These are phyloP conservation scores for Azorinus chamasolen DNA, from an alignment of 2,888 invertebrate species.

Conservation along the genomic window DNA sequence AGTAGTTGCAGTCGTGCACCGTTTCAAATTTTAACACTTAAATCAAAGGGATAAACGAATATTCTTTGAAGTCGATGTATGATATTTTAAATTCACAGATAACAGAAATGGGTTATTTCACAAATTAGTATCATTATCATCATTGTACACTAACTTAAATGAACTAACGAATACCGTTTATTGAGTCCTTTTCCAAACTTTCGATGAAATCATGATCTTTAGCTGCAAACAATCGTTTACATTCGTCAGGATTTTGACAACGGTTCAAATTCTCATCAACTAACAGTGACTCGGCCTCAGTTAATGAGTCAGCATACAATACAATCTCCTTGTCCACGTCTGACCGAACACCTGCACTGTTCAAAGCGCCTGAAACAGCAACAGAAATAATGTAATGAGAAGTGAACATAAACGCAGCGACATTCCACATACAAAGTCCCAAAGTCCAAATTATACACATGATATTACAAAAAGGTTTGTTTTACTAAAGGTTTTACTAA, in stretches of 20 bases:
- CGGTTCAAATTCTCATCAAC: conserved; percentile 52
- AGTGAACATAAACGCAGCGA: too few relatives aligned
- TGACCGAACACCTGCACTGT: conserved; percentile 34
- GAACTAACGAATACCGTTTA: conserved; percentile 39
- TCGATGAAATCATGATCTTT: conserved; percentile 28
- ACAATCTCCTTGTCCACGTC: conserved; percentile 68
- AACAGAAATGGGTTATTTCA: too few relatives aligned
- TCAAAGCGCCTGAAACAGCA: conserved; percentile 54
- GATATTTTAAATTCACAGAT: too few relatives aligned
- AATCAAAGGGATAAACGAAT: too few relatives aligned
- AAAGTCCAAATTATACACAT: background rate
- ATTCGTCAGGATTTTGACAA: conserved; percentile 50
- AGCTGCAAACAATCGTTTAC: conserved; percentile 16
- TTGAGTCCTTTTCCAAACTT: conserved; percentile 13
- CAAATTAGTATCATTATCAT: too few relatives aligned
- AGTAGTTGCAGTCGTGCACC: too few relatives aligned
- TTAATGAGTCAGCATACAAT: conserved; percentile 59
- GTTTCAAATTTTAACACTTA: too few relatives aligned
- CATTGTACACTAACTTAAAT: too few relatives aligned
- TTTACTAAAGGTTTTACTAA: too few relatives aligned
- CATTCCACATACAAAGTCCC: background rate
- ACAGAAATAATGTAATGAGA: too few relatives aligned
- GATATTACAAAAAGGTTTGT: too few relatives aligned
- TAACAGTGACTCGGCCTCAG: conserved; percentile 66
- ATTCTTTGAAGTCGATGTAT: too few relatives aligned